A percentile compares a stretch with the other conserved stretches of the same genome.
Conservation (phyloP, 1,140 invertebrate genomes). For the Bradysia coprophila region DNA sequence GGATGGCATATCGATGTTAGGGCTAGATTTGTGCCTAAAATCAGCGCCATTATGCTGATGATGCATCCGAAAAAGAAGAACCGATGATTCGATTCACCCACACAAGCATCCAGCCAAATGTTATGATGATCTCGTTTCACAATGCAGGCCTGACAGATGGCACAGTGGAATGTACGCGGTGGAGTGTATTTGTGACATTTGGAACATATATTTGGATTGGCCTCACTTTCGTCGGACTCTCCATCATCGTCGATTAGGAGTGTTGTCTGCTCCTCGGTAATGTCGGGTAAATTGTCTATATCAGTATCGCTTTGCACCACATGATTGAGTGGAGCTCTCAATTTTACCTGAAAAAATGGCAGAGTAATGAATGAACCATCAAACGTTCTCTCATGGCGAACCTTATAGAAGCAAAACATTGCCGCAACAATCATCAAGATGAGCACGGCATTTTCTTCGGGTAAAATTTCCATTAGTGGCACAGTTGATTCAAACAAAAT, state of each 20-base stretch:
- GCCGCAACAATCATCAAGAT: slow-evolving; percentile 14
- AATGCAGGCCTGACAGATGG: slow-evolving; percentile 16
- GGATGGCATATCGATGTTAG: slow-evolving; percentile 28
- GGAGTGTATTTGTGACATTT: slow-evolving; percentile 16
- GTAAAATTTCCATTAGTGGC: slow-evolving; percentile 24
- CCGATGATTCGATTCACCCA: slow-evolving; percentile 24
- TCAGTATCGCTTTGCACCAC: slow-evolving; percentile 12
- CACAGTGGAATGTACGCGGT: slow-evolving; percentile 15
- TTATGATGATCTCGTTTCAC: slow-evolving; percentile 19
- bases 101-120: slow-evolving; percentile 28
- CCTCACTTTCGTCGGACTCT: slow-evolving; percentile 4
- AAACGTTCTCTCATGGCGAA: slow-evolving; percentile 1
- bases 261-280: slow-evolving; percentile 11
- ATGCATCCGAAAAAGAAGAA: slow-evolving; percentile 21
- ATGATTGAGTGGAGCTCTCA: slow-evolving; percentile 12
- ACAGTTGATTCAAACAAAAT: slow-evolving; percentile 22
- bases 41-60: slow-evolving; percentile 13
- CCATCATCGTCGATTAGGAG: slow-evolving; percentile 10
- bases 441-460: slow-evolving; percentile 25
- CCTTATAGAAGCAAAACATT: slow-evolving; percentile 13
- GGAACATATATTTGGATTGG: slow-evolving; percentile 15
- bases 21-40: slow-evolving; percentile 24
- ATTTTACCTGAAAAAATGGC: slow-evolving; percentile 5
- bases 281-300: slow-evolving; percentile 15
- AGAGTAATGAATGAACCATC: background rate